phyloP scores from a whole-genome alignment of 1,140 invertebrate genomes.

The Oppia nitens region DNA sequence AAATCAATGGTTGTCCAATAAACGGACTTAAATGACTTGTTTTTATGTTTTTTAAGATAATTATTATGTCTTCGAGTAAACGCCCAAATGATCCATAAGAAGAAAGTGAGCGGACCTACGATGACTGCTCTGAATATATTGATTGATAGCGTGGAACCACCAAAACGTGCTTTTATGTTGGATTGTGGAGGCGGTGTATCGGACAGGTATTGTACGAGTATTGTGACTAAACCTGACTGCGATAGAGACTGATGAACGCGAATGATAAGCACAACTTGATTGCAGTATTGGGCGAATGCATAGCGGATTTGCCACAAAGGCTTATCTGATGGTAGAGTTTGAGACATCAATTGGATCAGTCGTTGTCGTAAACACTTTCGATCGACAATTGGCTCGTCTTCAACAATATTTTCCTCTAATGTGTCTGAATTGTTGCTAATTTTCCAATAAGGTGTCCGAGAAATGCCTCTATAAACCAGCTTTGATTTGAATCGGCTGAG shows the following conservation, averaged over 20 bases:
- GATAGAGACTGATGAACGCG: constrained; percentile 36
- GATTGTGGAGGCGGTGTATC: constrained; percentile 21
- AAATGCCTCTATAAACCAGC: constrained; percentile 10
- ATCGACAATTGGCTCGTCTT: constrained; percentile 24
- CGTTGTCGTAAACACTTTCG: not conserved
- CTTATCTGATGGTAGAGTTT: constrained; percentile 29
- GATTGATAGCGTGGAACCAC: constrained; percentile 29
- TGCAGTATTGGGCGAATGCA: constrained; percentile 2
- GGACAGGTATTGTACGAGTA: constrained; percentile 13
- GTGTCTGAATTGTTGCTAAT: constrained; percentile 20
- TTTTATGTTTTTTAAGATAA: constrained; percentile 22
- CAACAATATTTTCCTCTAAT: constrained; percentile 36
- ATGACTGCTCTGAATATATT: constrained; percentile 34
- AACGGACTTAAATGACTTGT: constrained; percentile 24
- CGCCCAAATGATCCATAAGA: constrained; percentile 31
- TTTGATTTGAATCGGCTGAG: constrained; percentile 10
- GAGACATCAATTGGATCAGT: constrained; percentile 25
- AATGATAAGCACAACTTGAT: constrained; percentile 35
- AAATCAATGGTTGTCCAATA: constrained; percentile 13
- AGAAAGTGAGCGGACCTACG: constrained; percentile 35
- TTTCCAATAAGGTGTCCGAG: constrained; percentile 7
- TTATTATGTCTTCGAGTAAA: constrained; percentile 20
- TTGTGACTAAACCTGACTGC: constrained; percentile 10
- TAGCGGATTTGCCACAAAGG: constrained; percentile 38
- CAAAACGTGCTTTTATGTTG: constrained; percentile 30